Base-by-base conservation (phyloP, 2,888 invertebrate genomes). In the Mactromeris polynyma region DNA sequence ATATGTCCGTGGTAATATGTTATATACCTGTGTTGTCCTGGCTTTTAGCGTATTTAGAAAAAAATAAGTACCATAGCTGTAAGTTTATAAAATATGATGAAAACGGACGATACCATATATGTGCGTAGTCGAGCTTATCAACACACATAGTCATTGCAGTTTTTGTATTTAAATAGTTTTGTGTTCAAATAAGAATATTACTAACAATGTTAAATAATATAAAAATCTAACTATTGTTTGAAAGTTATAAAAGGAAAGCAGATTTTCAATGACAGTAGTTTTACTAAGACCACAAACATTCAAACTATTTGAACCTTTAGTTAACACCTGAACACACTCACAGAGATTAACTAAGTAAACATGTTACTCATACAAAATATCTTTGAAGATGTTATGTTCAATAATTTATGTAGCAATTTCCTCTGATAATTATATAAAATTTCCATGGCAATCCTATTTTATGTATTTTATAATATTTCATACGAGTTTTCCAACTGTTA, bases 311-410 rank as follows among this genome's bases (percentile, higher is more conserved):
- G 36, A 2, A 7, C 33, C 33, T 33, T 26, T 33, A 26, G n/a
- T 51, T 31, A 64, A 64, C 82, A 82, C 82, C 82, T 82, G 82
- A 26, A 38, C 40, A 26, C 82, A 82, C 82, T 64, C 36, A n/a
- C 58, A 14, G 26, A 64, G 82, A 82, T 82, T 64, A 64, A 31
- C 64, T 26, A 40, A 40, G 82, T 82, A 33, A 82, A 82, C 82
- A 82, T 0, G 36, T 82, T 31, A 64, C 64, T 82, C 82, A 64
- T 19, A 33, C 36, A 33, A 33, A 0, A 36, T 21, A 36, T 73
- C 31, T 73, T 73, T 73, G 73, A 73, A 73, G 73, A 33, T 33
- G 31, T 73, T 73, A 19, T 33, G 17, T 17, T 33, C 36, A 6
- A 36, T 73, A 73, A 73, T 73, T 73, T 73, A 73, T 33, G 73